Percentiles rank a stretch among this genome's conserved stretches.
phyloP scores from a whole-genome alignment of 2,888 invertebrate genomes.

The Dicroscelio sp. region DNA sequence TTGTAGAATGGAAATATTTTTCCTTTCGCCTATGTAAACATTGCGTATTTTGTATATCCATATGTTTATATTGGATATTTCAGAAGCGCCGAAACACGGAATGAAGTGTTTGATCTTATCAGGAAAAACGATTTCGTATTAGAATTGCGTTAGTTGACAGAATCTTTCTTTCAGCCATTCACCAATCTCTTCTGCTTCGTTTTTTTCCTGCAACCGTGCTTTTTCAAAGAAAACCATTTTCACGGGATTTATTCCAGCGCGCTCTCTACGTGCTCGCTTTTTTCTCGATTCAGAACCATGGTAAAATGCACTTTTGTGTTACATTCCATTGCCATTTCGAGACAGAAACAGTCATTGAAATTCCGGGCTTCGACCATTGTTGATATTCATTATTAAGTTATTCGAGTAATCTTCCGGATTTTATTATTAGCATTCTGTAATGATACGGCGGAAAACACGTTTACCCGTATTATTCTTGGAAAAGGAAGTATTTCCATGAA shows the following conservation, averaged over 20 bases:
- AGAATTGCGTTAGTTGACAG: constrained; percentile 57
- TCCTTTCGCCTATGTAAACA: too few relatives aligned
- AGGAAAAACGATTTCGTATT: constrained; percentile 39
- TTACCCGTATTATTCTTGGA: not conserved
- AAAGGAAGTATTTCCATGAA: too few relatives aligned
- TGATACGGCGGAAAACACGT: not conserved
- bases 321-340: constrained; percentile 43
- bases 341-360: constrained; percentile 43
- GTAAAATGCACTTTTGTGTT: constrained; percentile 63
- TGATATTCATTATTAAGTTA: constrained; percentile 39
- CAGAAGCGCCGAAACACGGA: constrained; percentile 1
- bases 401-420: constrained; percentile 23
- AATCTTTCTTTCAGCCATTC: constrained; percentile 48
- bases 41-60: not conserved
- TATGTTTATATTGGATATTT: constrained; percentile 3
- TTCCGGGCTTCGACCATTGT: constrained; percentile 6
- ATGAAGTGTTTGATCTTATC: constrained; percentile 48
- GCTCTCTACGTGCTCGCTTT: constrained; percentile 53
- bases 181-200: constrained; percentile 33
- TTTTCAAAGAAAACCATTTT: constrained; percentile 72
- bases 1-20: too few relatives aligned
- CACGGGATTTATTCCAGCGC: constrained; percentile 64
- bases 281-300: constrained; percentile 55
- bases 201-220: constrained; percentile 33
- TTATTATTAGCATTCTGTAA: constrained; percentile 28